Conservation (phyloP, 2,888 invertebrate species). For the Linnaemya tessellans region DNA sequence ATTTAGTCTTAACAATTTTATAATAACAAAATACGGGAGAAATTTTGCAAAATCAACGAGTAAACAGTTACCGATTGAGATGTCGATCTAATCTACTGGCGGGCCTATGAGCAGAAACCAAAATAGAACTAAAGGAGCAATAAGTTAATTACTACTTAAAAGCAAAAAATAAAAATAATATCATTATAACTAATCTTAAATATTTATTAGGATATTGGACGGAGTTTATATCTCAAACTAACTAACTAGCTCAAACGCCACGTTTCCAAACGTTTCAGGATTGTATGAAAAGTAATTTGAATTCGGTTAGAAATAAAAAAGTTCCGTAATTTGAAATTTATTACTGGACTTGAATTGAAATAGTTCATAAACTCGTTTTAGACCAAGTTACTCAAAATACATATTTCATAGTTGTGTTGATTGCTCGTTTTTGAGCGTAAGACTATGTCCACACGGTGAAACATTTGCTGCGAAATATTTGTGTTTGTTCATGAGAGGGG, state of each 20-base stretch:
- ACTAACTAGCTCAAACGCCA: neutral
- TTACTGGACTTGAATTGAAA: too few species aligned
- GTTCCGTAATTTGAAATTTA: too few species aligned
- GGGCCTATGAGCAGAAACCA: neutral
- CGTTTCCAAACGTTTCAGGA: neutral
- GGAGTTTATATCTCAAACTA: constrained; percentile 56
- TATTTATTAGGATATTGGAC: constrained; percentile 67
- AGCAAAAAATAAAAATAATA: neutral
- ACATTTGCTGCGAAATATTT: too few species aligned
- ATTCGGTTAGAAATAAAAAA: too few species aligned
- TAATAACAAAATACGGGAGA: neutral
- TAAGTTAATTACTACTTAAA: constrained; percentile 1
- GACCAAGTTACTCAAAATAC: too few species aligned
- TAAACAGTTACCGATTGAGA: neutral
- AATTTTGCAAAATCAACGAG: neutral
- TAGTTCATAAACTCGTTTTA: too few species aligned
- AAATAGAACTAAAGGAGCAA: constrained; percentile 12
- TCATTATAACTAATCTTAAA: constrained; percentile 27
- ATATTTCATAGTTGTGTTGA: too few species aligned
- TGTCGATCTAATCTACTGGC: neutral
- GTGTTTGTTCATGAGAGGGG: too few species aligned
- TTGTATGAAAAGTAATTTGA: neutral
- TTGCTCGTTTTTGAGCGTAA: too few species aligned
- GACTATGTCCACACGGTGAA: too few species aligned
- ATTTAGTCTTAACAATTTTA: neutral